Evolutionary conservation across 2,113 vertebrate species (phyloP), one percentile per base, ranked within the genome.

Genomic region (Aegotheles bennettii): DNA sequence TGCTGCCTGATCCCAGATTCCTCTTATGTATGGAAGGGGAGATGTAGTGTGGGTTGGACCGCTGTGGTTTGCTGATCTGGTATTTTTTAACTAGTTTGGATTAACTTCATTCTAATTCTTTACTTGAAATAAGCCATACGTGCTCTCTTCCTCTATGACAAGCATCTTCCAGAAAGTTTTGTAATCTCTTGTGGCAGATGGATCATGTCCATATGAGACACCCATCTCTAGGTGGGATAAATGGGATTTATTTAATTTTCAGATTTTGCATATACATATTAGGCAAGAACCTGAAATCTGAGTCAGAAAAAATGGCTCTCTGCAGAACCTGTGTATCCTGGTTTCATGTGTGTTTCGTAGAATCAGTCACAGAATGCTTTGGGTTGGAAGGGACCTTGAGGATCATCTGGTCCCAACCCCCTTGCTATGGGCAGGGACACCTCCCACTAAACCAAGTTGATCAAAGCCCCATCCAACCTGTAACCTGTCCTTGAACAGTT

Each of bases 51-150:
- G 38, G 8, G 16, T 40, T 88, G 35, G 21, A 38, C 26, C 10
- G 5, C 40, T 48, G 0, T 31, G 6, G 16, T 33, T n/a, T 2
- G 0, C 10, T 2, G 21, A 45, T 51, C 17, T 50, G 7, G 16
- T 69, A 3, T 23, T 83, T 93, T 69, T 74, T 36, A 59, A 67
- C 40, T 74, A 68, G 33, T 83, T 90, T 6, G 2, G 11, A 28
- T 90, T 80, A 48, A 40, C 10, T 85, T 91, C 40, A 17, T 92
- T 81, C 23, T 65, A 16, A 19, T 43, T 65, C 2, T 45, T 71
- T 61, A 7, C 3, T 57, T 63, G 28, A 25, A 56, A 43, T 74
- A 33, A 50, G 63, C 11, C 6, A 5, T n/a, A 7, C 4, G 1
- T 33, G 9, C 12, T 68, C 17, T 19, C 10, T 75, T 81, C 35